Percentiles rank a stretch among this genome's conserved stretches.
These are phyloP conservation scores for Galaxias olidus DNA, from an alignment of 2,797 vertebrate genomes.

Conservation along the genomic window DNA sequence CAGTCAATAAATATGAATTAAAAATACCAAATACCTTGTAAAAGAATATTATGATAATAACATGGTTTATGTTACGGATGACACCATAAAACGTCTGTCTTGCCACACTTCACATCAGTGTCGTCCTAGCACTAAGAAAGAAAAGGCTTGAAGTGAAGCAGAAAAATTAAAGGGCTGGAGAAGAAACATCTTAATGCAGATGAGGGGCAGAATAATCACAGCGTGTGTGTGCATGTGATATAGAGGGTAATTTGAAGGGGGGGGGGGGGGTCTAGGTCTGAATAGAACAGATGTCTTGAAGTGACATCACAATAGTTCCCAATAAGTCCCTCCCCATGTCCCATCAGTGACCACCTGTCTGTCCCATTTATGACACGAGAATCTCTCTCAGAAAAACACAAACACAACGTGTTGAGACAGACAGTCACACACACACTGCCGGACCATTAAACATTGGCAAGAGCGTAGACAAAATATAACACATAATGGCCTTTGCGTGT, in stretches of 20 bases:
- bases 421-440: slow-evolving; percentile 1
- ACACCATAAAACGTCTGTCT: too few relatives aligned
- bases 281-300: slow-evolving; percentile 65
- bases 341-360: slow-evolving; percentile 59
- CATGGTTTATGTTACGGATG: too few relatives aligned
- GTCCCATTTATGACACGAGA: background rate
- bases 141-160: too few relatives aligned
- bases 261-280: slow-evolving; percentile 16
- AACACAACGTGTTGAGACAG: slow-evolving; percentile 2
- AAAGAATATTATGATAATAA: too few relatives aligned
- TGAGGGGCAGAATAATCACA: background rate
- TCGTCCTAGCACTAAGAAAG: too few relatives aligned
- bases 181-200: too few relatives aligned
- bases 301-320: slow-evolving; percentile 42
- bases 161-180: too few relatives aligned
- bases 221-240: slow-evolving; percentile 2
- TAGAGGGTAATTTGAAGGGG: background rate
- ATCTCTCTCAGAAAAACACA: background rate
- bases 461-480: too few relatives aligned
- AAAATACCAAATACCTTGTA: too few relatives aligned
- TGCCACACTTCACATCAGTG: too few relatives aligned
- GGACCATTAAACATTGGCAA: too few relatives aligned
- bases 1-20: too few relatives aligned
- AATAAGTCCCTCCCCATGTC: slow-evolving; percentile 7
- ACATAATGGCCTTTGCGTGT: background rate